Base-by-base conservation (phyloP, 2,888 invertebrate species). In the Galeopsomyia nigrocyanea region DNA sequence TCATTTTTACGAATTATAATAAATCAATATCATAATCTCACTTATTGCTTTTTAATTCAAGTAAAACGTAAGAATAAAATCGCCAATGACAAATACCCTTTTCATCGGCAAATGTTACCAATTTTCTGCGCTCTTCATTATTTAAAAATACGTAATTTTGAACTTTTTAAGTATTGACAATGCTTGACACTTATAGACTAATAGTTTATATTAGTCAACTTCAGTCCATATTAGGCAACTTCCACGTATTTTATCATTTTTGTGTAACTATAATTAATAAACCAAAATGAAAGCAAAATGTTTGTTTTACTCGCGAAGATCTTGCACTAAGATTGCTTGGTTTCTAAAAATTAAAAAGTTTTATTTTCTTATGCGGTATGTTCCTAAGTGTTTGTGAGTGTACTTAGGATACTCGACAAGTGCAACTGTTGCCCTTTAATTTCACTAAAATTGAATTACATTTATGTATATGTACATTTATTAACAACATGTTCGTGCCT, bases 171-270 rank as follows among this genome's bases (percentile, higher is more conserved):
- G 13, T 51, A 26, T 63, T 26, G 22, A 70, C 64, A 55, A 70
- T 65, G 19, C 31, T 76, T 70, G 76, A 75, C 58, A 68, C 80
- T 82, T 81, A 80, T 68, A 53, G 69, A 77, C 79, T 81, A 82
- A 53, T 81, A 82, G 81, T 83, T 78, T 26, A 61, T 65, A 57
- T 66, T 69, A 60, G n/a, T n/a, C n/a, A n/a, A n/a, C n/a, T n/a
- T n/a, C n/a, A n/a, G 68, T 72, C 39, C 61, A 57, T 51, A 55
- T 62, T 75, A 55, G 55, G 22, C 5, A 14, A 71, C 53, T n/a
- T 68, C 62, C 55, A 63, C 53, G 49, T 53, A 2, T 47, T 14
- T 17, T 21, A 31, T 19, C n/a, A 31, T 9, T 22, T 9, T 17
- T 69, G 17, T 16, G 17, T 39, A 22, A 21, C 21, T 16, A 31